phyloP scores from a whole-genome alignment of 2,113 vertebrate genomes.

The Candoia aspera region DNA sequence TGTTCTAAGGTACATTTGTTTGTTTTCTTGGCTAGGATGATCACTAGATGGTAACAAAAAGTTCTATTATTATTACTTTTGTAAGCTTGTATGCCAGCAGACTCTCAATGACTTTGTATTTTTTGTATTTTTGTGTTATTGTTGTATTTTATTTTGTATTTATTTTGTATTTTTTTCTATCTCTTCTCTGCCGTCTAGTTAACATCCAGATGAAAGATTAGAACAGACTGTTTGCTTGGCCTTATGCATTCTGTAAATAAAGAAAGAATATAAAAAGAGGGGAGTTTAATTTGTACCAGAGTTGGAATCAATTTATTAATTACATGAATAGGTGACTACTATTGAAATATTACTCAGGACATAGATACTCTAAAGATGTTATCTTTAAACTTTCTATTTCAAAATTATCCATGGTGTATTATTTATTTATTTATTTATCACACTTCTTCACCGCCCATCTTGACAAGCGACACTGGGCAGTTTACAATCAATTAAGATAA shows the following conservation, averaged over 20 bases:
- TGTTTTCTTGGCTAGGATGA: background rate
- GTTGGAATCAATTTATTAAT: too few relatives aligned
- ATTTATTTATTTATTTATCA: too few relatives aligned
- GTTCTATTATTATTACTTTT: background rate
- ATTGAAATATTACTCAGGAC: background rate
- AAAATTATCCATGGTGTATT: background rate
- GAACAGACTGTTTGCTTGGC: background rate
- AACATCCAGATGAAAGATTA: background rate
- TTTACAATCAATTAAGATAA: too few relatives aligned
- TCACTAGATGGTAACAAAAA: background rate
- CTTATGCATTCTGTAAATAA: too few relatives aligned
- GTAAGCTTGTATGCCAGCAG: background rate
- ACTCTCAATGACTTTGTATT: background rate
- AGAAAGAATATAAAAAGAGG: too few relatives aligned
- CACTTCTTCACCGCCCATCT: too few relatives aligned
- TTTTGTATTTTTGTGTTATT: background rate
- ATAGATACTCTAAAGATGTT: background rate
- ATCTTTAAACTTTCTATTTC: background rate
- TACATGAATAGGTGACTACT: background rate
- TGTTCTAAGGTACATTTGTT: background rate
- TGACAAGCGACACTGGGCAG: too few relatives aligned
- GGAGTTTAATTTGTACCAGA: too few relatives aligned
- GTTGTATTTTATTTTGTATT: background rate
- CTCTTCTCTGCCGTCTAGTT: background rate
- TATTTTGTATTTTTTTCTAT: background rate